Conservation (phyloP, 2,797 vertebrate genomes). For the Bradypodion ventrale region DNA sequence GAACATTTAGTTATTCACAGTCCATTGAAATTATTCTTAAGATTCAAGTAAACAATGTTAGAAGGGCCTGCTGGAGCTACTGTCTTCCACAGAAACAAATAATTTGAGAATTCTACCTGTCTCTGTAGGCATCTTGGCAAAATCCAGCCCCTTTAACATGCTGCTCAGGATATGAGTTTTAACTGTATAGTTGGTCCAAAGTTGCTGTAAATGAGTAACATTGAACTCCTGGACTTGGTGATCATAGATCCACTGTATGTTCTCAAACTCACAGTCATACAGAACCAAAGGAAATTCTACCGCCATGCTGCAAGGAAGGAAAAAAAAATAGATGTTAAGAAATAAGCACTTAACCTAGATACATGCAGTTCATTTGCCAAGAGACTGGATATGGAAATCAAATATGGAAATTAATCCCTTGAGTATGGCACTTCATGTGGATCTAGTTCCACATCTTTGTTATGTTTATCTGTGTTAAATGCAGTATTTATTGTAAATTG, state of each 20-base stretch:
- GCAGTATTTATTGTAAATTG: background rate
- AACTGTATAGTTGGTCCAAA: conserved; percentile 87
- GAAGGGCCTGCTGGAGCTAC: background rate
- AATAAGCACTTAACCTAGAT: background rate
- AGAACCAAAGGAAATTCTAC: conserved; percentile 93
- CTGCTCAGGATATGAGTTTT: conserved; percentile 83
- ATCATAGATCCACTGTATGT: conserved; percentile 82
- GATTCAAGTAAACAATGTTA: background rate
- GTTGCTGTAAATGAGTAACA: conserved; percentile 83
- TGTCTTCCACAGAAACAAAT: background rate
- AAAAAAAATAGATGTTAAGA: background rate
- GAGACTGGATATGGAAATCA: background rate
- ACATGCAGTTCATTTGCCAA: background rate
- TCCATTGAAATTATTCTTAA: background rate
- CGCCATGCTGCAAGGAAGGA: conserved; percentile 85
- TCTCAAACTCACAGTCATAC: conserved; percentile 87
- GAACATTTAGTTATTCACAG: background rate
- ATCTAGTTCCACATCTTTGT: background rate
- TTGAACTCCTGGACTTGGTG: conserved; percentile 80
- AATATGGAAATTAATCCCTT: background rate
- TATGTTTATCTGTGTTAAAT: background rate
- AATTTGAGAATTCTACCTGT: conserved; percentile 50
- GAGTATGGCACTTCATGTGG: background rate
- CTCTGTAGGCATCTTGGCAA: conserved; percentile 53
- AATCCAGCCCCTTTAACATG: conserved; percentile 86